Evolutionary conservation across 2,888 invertebrate species (phyloP), one percentile per base, ranked within the genome.

Genomic region (Drosophila bunnanda): DNA sequence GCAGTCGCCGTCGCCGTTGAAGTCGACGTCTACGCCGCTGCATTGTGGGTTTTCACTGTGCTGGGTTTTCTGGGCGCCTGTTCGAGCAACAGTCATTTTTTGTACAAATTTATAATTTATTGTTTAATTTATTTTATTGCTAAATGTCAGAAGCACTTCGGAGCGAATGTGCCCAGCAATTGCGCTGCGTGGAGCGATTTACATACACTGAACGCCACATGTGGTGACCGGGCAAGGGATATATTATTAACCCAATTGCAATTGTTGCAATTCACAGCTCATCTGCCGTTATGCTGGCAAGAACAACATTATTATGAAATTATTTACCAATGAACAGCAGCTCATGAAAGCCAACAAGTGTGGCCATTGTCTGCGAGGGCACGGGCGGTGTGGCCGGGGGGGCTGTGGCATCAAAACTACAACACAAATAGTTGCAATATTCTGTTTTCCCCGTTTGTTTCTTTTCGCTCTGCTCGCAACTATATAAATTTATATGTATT

Each of bases 41-140:
- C 17, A 15, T 44, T 30, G 59, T 44, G 58, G 9, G 59, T 12
- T 41, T 50, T 30, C 36, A 36, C 22, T 43, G 38, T 43, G 71
- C 62, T 30, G 12, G 56, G 58, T 20, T 66, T 84, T 72, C 85
- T 86, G 85, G 52, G 72, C 88, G 85, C 85, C 85, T 86, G 85
- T 69, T 88, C 75, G 60, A 17, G 54, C 64, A 83, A 78, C 89
- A 89, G 89, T 86, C 85, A 89, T 89, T 86, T 86, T 89, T 89
- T 86, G 88, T 86, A 89, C 85, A 89, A 86, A 89, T 86, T 89
- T 89, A 86, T 89, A 86, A 86, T 89, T 86, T 89, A 86, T 86
- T 86, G 85, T 86, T 89, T 86, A 86, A 86, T 86, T 87, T 86
- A 85, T 87, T 89, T 84, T 84, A 86, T 89, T 88, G 82, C 89